These are phyloP conservation scores for Rhyacophila brunnea DNA, from an alignment of 1,140 invertebrate genomes.

Conservation along the genomic window DNA sequence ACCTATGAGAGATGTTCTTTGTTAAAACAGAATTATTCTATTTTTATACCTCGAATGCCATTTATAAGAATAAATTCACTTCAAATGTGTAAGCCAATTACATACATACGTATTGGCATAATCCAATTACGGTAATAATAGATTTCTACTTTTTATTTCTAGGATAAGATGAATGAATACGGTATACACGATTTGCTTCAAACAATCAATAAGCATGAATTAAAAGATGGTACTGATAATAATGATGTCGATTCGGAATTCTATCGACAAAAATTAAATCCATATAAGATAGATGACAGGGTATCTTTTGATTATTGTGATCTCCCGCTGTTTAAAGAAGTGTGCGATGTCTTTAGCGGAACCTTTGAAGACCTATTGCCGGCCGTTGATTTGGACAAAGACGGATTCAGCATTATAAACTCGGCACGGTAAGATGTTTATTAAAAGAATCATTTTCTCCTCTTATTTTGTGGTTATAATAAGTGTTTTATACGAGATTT, in stretches of 20 bases:
- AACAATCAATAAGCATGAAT: constrained; percentile 6
- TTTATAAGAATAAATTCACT: too few species aligned
- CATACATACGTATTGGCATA: too few species aligned
- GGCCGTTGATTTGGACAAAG: constrained; percentile 24
- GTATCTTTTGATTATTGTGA: constrained; percentile 26
- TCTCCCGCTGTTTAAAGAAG: constrained; percentile 25
- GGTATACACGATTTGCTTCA: constrained; percentile 8
- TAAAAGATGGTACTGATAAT: neutral
- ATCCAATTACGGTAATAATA: neutral
- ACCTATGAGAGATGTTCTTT: too few species aligned
- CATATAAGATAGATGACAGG: neutral
- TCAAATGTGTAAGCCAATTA: too few species aligned
- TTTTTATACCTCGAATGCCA: too few species aligned
- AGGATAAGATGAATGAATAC: constrained; percentile 23
- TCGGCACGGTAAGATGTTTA: constrained; percentile 23
- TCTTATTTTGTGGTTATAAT: too few species aligned
- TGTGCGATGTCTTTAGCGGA: constrained; percentile 28
- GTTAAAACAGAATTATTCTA: too few species aligned
- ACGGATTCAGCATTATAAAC: constrained; percentile 27
- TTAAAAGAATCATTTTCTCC: too few species aligned
- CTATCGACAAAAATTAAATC: neutral
- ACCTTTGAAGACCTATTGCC: constrained; percentile 21
- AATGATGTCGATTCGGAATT: neutral
- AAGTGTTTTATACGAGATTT: too few species aligned
- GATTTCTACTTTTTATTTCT: constrained; percentile 6